Evolutionary conservation across 2,888 invertebrate species (phyloP).

Genomic region (Latheticus oryzae): DNA sequence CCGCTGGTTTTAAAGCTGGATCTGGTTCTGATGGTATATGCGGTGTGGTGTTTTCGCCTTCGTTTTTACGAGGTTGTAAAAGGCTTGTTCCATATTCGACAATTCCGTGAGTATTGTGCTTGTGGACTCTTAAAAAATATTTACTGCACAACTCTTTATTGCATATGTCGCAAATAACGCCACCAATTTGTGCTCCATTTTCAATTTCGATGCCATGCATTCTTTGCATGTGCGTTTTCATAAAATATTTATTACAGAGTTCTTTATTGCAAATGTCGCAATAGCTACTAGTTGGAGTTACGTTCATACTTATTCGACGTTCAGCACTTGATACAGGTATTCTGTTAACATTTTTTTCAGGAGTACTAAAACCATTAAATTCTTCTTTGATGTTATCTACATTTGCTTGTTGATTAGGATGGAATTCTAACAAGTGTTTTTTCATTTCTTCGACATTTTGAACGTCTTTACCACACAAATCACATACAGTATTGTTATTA

Average conservation of each 20-base stretch:
- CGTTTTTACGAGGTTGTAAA: conserved; percentile 63
- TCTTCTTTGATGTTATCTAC: conserved; percentile 55
- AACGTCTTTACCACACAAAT: conserved; percentile 64
- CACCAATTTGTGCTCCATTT: conserved; percentile 91
- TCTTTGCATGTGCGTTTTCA: conserved; percentile 99
- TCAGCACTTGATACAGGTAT: conserved; percentile 61
- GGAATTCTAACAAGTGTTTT: conserved; percentile 77
- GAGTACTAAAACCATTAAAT: conserved; percentile 64
- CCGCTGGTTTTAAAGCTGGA: conserved; percentile 68
- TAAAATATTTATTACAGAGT: conserved; percentile 99
- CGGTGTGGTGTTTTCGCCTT: conserved; percentile 62
- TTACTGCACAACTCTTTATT: conserved; percentile 98
- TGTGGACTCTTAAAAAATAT: conserved; percentile 96
- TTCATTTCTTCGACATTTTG: conserved; percentile 74
- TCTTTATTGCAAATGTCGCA: conserved; percentile 99
- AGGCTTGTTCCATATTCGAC: conserved; percentile 78
- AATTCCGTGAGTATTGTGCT: conserved; percentile 97
- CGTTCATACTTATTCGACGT: conserved; percentile 71
- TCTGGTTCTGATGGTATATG: conserved; percentile 60
- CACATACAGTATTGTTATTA: conserved; percentile 63
- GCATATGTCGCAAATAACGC: conserved; percentile 96
- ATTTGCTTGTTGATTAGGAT: conserved; percentile 64
- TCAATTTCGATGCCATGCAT: conserved; percentile 97
- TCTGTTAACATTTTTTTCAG: conserved; percentile 65
- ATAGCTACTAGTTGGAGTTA: conserved; percentile 85